Conservation (phyloP, 2,888 invertebrate species). For the Drosophila seclusa region DNA sequence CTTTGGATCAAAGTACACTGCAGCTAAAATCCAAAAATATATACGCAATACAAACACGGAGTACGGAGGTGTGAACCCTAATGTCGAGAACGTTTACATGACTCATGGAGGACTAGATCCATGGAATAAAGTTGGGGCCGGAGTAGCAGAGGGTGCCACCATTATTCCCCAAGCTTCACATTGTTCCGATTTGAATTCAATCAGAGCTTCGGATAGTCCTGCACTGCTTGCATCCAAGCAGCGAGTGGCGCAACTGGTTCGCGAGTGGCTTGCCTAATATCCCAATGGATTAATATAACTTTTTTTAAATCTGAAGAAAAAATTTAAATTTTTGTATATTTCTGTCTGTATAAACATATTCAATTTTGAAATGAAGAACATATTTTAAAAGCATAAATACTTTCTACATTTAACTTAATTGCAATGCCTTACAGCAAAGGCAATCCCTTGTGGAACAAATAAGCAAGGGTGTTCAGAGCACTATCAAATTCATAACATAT, state of each 20-base stretch:
- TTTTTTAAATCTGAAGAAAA: neutral
- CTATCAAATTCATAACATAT: neutral
- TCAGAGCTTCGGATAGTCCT: constrained; percentile 62
- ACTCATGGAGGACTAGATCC: constrained; percentile 86
- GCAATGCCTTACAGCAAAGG: neutral
- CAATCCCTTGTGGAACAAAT: neutral
- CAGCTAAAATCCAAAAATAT: constrained; percentile 44
- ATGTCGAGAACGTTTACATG: constrained; percentile 85
- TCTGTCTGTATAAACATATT: neutral
- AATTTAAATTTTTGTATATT: neutral
- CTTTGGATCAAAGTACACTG: constrained; percentile 55
- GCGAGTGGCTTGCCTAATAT: constrained; percentile 63
- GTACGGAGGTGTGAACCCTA: constrained; percentile 85
- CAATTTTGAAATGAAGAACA: neutral
- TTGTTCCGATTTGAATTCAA: constrained; percentile 78
- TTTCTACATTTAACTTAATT: neutral
- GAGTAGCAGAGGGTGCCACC: constrained; percentile 56
- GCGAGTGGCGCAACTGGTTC: constrained; percentile 59
- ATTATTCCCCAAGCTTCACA: constrained; percentile 75
- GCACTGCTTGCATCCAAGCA: constrained; percentile 68
- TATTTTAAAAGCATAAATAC: neutral
- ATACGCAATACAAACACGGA: constrained; percentile 83
- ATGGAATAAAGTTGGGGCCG: constrained; percentile 86
- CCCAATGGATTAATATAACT: neutral
- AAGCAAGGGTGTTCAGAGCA: neutral